Base-by-base conservation (phyloP, 2,888 invertebrate species). In the Amphipyra berbera region DNA sequence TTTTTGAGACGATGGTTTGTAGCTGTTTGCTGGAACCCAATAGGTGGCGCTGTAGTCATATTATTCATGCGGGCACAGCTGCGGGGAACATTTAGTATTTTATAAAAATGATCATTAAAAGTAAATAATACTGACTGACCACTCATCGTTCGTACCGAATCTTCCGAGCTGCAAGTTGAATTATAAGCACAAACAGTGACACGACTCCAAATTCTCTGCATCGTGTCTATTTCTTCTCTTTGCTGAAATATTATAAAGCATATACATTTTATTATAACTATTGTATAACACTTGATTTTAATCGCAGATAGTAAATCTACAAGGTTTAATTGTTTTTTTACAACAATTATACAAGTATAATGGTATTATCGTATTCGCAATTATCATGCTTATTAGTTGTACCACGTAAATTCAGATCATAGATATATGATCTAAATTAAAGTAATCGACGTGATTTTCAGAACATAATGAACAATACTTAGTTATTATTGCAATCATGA, bases 171-270 rank as follows among this genome's bases (percentile, higher is more conserved):
- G 70, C 94, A 94, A 40, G 77, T 72, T 27, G 81, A 64, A 68
- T 94, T 93, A 64, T 90, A 94, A 7, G 90, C 87, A 76, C 94
- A 95, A 2, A 95, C 85, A n/a, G 90, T 84, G n/a, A 91, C 93
- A 41, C 90, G 82, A 61, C 93, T 93, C 94, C 94, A 94, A 56
- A 94, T 92, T 65, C 90, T 87, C 76, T 95, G 94, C 94, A 95
- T 95, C 44, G 89, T 87, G 50, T 94, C 93, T 64, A 94, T 93
- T 88, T 94, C 93, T 82, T 94, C 92, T 60, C 93, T 87, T 90
- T 93, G 93, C 94, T 94, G 74, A 37, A 85, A 86, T 50, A 64
- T 59, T 52, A 52, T 53, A 12, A 8, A 53, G 30, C 15, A 7
- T 35, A 30, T 30, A 6, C 30, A 6, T 30, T 30, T 30, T 7